These are phyloP conservation scores for Myanophis thanlyinensis DNA, from an alignment of 2,113 vertebrate genomes.

Conservation along the genomic window DNA sequence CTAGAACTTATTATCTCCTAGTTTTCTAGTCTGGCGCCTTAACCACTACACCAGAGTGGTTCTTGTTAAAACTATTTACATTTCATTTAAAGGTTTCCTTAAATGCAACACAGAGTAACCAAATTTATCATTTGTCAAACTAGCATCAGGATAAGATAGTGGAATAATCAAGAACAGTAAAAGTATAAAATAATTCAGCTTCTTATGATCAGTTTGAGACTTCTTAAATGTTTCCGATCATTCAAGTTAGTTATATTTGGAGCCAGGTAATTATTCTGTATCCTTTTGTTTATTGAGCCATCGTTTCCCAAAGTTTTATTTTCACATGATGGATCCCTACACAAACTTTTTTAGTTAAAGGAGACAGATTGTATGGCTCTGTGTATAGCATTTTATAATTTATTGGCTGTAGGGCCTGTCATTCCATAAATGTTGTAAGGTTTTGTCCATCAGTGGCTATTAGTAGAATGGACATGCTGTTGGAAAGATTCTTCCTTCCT, in stretches of 20 bases:
- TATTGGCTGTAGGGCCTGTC: neutral
- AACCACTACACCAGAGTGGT: neutral
- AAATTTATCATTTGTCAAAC: neutral
- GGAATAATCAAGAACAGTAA: neutral
- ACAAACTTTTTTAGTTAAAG: neutral
- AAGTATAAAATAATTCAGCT: neutral
- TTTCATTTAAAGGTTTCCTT: neutral
- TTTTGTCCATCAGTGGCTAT: neutral
- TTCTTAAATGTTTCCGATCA: neutral
- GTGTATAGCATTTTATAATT: neutral
- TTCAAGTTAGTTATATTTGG: neutral
- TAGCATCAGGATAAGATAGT: neutral
- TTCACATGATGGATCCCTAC: neutral
- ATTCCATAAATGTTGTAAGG: neutral
- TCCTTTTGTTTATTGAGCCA: neutral
- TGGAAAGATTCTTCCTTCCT: neutral
- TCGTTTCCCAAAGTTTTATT: neutral
- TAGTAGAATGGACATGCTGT: neutral
- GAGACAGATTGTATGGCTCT: neutral
- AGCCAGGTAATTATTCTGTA: neutral
- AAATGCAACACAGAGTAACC: neutral
- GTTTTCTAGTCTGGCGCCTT: neutral
- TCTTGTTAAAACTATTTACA: neutral
- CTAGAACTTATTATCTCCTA: neutral
- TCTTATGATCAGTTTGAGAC: neutral